phyloP scores from a whole-genome alignment of 2,113 vertebrate species.

The Lagopus muta region DNA sequence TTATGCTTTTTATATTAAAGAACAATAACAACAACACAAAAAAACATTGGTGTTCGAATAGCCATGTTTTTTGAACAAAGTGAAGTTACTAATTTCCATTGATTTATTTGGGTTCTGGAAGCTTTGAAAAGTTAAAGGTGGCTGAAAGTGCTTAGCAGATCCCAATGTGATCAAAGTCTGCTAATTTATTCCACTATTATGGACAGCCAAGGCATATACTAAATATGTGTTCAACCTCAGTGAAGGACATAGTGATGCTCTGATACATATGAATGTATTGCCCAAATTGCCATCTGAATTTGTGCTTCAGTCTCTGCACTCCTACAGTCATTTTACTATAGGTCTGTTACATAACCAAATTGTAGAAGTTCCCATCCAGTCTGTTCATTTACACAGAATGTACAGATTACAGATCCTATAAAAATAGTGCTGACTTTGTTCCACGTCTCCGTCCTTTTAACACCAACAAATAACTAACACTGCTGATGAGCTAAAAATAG shows the following conservation, averaged over 20 bases:
- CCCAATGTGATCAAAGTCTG: background rate
- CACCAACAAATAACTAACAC: background rate
- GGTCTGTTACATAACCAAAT: accelerated
- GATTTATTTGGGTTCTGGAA: too few species aligned
- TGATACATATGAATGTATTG: background rate
- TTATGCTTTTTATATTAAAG: background rate
- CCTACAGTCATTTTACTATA: background rate
- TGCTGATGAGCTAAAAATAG: background rate
- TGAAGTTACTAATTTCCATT: too few species aligned
- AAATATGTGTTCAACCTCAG: background rate
- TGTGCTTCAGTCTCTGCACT: background rate
- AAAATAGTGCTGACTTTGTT: background rate
- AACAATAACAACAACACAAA: background rate
- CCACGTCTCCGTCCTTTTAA: background rate
- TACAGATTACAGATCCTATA: background rate
- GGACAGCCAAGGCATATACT: background rate
- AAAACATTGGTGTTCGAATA: background rate
- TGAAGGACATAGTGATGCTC: background rate
- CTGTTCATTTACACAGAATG: background rate
- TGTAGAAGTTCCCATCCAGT: background rate
- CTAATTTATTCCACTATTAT: background rate
- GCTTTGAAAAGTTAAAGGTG: background rate
- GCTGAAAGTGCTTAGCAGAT: background rate
- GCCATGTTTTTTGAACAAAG: too few species aligned
- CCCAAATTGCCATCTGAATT: background rate